Conservation (phyloP, 2,888 invertebrate genomes). For the Sarcophaga carnaria region DNA sequence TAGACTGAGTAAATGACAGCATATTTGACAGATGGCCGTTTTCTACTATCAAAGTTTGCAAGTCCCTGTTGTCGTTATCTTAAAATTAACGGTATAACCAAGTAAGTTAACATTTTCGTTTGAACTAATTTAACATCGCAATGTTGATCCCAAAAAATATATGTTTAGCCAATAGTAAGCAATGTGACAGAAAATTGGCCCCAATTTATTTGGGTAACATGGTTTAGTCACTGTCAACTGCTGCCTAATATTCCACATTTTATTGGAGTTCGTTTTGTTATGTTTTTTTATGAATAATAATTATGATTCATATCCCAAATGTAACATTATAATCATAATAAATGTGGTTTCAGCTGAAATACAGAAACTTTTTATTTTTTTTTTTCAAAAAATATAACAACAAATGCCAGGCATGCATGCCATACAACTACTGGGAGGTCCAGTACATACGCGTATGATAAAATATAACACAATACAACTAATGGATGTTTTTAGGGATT, state of each 20-base stretch:
- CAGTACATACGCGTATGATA: neutral
- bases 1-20: too few species aligned
- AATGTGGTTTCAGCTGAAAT: conserved; percentile 53
- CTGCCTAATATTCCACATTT: neutral
- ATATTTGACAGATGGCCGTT: too few species aligned
- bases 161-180: too few species aligned
- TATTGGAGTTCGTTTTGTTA: neutral
- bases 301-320: conserved; percentile 66
- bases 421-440: conserved; percentile 64
- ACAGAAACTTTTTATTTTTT: neutral
- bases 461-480: conserved; percentile 17
- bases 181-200: too few species aligned
- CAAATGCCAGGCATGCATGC: conserved; percentile 18
- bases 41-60: too few species aligned
- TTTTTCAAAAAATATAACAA: conserved; percentile 1
- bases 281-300: conserved; percentile 33
- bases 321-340: conserved; percentile 61
- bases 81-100: too few species aligned
- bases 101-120: too few species aligned
- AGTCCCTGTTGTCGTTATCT: too few species aligned
- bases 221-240: too few species aligned
- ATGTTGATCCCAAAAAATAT: too few species aligned
- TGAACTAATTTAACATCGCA: too few species aligned
- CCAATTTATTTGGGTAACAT: too few species aligned
- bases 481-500: conserved; percentile 37